A percentile compares a stretch with the other conserved stretches of the same genome.
These are phyloP conservation scores for Bombus confusus DNA, from an alignment of 1,140 invertebrate genomes.

Conservation along the genomic window DNA sequence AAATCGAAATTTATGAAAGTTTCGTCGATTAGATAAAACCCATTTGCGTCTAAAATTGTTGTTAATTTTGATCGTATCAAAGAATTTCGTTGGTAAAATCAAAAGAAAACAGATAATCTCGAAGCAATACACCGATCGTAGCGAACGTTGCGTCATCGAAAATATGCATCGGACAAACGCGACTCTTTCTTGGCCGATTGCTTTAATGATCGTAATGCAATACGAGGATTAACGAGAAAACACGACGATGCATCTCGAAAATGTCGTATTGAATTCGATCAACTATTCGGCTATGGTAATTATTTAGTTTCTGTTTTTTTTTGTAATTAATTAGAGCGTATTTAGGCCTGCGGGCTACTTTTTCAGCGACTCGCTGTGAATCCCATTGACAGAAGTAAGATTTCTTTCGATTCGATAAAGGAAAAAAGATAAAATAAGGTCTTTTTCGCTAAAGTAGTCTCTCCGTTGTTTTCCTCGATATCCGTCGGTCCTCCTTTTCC, in stretches of 20 bases:
- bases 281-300: constrained; percentile 42
- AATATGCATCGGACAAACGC: constrained; percentile 22
- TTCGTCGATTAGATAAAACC: neutral
- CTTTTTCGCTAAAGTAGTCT: constrained; percentile 23
- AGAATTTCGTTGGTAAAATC: neutral
- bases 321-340: constrained; percentile 74
- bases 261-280: constrained; percentile 46
- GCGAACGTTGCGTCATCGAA: neutral
- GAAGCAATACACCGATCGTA: neutral
- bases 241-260: neutral
- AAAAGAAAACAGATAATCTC: neutral
- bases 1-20: neutral
- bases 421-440: constrained; percentile 26
- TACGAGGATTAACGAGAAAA: constrained; percentile 25
- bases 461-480: neutral
- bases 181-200: constrained; percentile 1
- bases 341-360: constrained; percentile 81
- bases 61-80: no score
- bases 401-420: constrained; percentile 15
- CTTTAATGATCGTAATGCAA: constrained; percentile 30
- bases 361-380: constrained; percentile 72
- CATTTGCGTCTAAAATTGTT: neutral
- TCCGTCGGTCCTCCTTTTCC: constrained; percentile 8
- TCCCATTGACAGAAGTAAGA: constrained; percentile 68
- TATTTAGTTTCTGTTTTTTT: constrained; percentile 37